A percentile compares a stretch with the other conserved stretches of the same genome.
phyloP scores from a whole-genome alignment of 2,797 vertebrate genomes.

The Brachymystax lenok region DNA sequence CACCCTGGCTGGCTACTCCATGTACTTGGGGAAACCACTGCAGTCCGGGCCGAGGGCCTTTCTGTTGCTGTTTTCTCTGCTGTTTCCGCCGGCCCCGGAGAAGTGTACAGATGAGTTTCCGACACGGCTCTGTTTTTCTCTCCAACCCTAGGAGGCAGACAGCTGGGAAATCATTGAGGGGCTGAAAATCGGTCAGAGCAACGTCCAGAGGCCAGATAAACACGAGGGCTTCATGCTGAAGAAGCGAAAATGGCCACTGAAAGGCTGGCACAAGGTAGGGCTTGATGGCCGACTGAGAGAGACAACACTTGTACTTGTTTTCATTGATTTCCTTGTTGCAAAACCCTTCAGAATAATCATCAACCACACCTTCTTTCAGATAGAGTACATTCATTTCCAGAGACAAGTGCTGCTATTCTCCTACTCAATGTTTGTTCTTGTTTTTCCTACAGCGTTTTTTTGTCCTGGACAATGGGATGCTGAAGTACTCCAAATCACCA shows the following conservation, averaged over 20 bases:
- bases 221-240: constrained; percentile 99
- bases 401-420: constrained; percentile 14
- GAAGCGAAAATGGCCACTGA: constrained; percentile 99
- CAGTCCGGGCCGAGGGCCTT: neutral
- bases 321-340: constrained; percentile 4
- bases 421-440: constrained; percentile 24
- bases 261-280: constrained; percentile 98
- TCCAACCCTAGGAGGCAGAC: constrained; percentile 85
- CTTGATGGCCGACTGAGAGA: constrained; percentile 3
- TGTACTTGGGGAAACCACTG: too few species aligned
- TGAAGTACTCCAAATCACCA: constrained; percentile 98
- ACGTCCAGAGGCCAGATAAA: constrained; percentile 95
- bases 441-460: constrained; percentile 90
- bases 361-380: too few species aligned
- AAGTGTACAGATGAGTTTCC: constrained; percentile 36
- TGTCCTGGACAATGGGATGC: constrained; percentile 96
- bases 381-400: neutral
- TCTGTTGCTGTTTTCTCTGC: constrained; percentile 14
- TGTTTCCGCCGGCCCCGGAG: neutral
- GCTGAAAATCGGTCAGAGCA: constrained; percentile 96
- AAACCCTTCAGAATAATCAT: neutral
- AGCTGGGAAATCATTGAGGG: constrained; percentile 99
- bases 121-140: constrained; percentile 31
- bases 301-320: constrained; percentile 17
- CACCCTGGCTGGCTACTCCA: too few species aligned